These are phyloP conservation scores for Festucalex cinctus DNA, from an alignment of 2,113 vertebrate species.

Conservation along the genomic window DNA sequence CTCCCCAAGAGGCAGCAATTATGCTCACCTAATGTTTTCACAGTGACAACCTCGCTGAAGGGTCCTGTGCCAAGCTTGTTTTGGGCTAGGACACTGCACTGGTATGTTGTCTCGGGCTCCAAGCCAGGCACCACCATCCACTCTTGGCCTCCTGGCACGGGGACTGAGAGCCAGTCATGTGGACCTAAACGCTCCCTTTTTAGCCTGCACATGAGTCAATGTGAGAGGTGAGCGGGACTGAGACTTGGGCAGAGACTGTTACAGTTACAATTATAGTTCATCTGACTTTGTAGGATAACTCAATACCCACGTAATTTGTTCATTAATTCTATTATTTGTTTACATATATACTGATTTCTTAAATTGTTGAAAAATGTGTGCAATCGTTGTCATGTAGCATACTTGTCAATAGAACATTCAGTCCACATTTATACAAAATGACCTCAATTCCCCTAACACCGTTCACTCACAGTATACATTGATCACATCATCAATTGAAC, in stretches of 20 bases:
- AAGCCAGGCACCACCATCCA: slow-evolving; percentile 89
- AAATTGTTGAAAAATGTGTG: too few species aligned
- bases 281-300: not conserved
- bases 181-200: slow-evolving; percentile 95
- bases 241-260: not conserved
- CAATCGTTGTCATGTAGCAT: too few species aligned
- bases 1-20: not conserved
- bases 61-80: slow-evolving; percentile 97
- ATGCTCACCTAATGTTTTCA: slow-evolving; percentile 93
- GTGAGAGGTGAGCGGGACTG: slow-evolving; percentile 21
- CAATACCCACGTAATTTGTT: not conserved
- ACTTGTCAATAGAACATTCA: not conserved
- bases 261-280: not conserved
- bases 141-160: slow-evolving; percentile 81
- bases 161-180: slow-evolving; percentile 91
- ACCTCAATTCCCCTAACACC: not conserved
- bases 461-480: slow-evolving; percentile 10
- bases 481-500: slow-evolving; percentile 4
- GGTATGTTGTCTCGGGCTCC: slow-evolving; percentile 94
- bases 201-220: slow-evolving; percentile 75
- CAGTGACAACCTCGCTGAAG: slow-evolving; percentile 99
- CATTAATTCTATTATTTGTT: not conserved
- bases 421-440: too few species aligned
- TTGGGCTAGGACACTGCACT: slow-evolving; percentile 96
- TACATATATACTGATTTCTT: too few species aligned